Conservation (phyloP, 2,888 invertebrate genomes). For the Zele albiditarsus region DNA sequence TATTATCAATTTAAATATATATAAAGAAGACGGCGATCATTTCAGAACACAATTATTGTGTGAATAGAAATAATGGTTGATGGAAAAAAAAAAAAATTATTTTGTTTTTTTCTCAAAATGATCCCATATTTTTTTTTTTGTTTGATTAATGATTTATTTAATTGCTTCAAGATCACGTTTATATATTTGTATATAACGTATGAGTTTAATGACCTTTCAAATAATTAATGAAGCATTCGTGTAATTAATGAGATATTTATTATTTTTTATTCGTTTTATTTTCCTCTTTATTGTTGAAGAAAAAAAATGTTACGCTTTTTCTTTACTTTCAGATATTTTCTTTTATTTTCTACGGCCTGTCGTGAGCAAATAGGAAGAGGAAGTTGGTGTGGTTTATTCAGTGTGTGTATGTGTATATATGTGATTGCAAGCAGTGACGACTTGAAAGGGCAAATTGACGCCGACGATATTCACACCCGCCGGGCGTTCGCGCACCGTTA, state of each 20-base stretch:
- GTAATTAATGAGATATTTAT: neutral
- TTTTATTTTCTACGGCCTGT: neutral
- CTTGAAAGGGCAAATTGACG: slow-evolving; percentile 53
- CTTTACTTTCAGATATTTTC: neutral
- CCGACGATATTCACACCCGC: slow-evolving; percentile 59
- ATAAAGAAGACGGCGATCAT: neutral
- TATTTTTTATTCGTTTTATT: neutral
- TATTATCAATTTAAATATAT: neutral
- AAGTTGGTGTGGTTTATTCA: neutral
- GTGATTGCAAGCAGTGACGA: slow-evolving; percentile 29
- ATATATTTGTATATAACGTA: neutral
- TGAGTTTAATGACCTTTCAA: neutral
- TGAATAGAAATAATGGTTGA: slow-evolving; percentile 1
- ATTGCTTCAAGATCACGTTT: neutral
- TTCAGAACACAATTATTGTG: neutral
- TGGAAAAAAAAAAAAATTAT: neutral
- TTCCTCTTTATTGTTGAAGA: neutral
- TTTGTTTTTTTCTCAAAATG: no score
- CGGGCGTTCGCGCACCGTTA: slow-evolving; percentile 60
- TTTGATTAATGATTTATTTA: slow-evolving; percentile 12
- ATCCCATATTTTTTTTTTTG: neutral
- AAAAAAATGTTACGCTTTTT: neutral
- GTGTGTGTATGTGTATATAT: neutral
- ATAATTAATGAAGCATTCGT: neutral
- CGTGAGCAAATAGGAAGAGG: neutral